phyloP scores from a whole-genome alignment of 1,140 invertebrate genomes.

The Campoletis sonorensis region DNA sequence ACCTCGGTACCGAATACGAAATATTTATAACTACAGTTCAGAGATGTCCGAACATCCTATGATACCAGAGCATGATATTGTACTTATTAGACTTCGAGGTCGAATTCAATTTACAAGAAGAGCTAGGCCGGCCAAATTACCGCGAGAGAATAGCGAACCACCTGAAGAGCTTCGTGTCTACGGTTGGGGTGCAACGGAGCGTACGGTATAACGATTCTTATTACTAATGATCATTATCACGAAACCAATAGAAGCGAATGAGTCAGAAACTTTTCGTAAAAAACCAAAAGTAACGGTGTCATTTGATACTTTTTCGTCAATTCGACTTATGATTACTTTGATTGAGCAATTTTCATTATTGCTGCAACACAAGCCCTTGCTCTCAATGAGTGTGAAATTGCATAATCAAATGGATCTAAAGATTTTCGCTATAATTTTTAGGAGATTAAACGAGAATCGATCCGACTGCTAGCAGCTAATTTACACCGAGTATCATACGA shows the following conservation, averaged over 20 bases:
- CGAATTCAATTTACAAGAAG: constrained; percentile 55
- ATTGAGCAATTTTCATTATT: no score
- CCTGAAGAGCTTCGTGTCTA: constrained; percentile 53
- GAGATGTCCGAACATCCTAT: background rate
- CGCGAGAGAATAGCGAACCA: constrained; percentile 15
- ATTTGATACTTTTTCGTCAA: no score
- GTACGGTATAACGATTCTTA: no score
- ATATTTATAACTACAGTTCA: constrained; percentile 48
- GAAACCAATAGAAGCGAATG: no score
- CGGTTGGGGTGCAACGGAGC: constrained; percentile 57
- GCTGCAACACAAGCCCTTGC: no score
- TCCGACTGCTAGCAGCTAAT: constrained; percentile 46
- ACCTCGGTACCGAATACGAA: constrained; percentile 48
- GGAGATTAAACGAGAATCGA: background rate
- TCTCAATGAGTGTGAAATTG: no score
- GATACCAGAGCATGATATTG: constrained; percentile 54
- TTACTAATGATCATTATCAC: no score
- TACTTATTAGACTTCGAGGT: constrained; percentile 51
- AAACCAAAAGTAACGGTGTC: no score
- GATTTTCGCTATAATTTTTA: no score
- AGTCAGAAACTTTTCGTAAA: no score
- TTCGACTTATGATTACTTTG: no score
- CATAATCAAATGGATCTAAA: no score
- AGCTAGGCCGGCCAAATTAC: constrained; percentile 50
- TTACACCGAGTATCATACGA: constrained; percentile 35